Base-by-base conservation (phyloP, 35 echinoderm and acorn worm species). In the Lytechinus variegatus region DNA sequence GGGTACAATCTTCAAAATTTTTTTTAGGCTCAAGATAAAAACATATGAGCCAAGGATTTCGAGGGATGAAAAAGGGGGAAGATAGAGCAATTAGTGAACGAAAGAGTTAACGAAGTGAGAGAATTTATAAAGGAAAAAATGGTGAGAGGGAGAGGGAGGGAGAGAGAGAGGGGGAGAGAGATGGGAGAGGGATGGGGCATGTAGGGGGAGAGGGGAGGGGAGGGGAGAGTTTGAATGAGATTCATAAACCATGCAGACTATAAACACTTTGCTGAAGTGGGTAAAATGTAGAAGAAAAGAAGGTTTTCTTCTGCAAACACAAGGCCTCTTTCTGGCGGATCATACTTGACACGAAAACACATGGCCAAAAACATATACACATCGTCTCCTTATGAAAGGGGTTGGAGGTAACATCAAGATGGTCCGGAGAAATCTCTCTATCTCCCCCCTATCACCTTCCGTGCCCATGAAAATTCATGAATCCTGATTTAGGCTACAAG, bases 381-480 rank as follows among this genome's bases (percentile, higher is more conserved):
- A 16, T 79, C 66, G n/a, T 7, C 66, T 79, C 66, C n/a, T 79
- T 0, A 58, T 58, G 24, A 24, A 58, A 79, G 66, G 1, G 14
- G 19, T 79, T n/a, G 66, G 66, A 79, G 66, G 66, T 79, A 79
- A 79, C 24, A 79, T 79, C 0, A 79, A 24, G 66, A 79, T 79
- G 66, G 66, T 24, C 19, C 19, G 19, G 66, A 79, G 21, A 79
- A 79, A 79, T 79, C 66, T 79, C 66, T 79, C 66, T 79, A 79
- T 79, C 14, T 79, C 66, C 12, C n/a, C 21, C 66, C 66, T 90
- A 54, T 90, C 88, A 33, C 88, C 14, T 90, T 90, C 16, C 88
- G 88, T 90, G 88, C 29, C 29, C 88, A 90, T 90, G 88, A 90
- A 90, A 90, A 90, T 90, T 90, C 88, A 90, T 90, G 88, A 90